Percentiles rank a stretch among this genome's conserved stretches.
phyloP scores from a whole-genome alignment of 2,888 invertebrate genomes.

The Tenthredo distinguenda region DNA sequence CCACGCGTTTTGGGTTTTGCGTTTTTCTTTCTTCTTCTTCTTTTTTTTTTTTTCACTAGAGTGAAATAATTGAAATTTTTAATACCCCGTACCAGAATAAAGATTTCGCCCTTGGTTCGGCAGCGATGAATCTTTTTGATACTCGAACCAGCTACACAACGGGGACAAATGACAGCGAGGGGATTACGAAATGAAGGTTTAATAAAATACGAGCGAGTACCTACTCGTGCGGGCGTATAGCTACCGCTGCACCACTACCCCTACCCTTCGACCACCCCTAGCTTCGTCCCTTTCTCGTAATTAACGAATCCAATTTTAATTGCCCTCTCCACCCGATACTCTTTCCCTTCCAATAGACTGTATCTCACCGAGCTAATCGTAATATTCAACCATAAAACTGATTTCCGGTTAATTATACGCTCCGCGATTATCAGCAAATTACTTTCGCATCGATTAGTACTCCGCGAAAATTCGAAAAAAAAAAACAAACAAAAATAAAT shows the following conservation, averaged over 20 bases:
- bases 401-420: constrained; percentile 64
- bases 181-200: constrained; percentile 73
- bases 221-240: no score
- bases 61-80: constrained; percentile 43
- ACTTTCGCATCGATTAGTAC: background rate
- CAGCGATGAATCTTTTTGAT: constrained; percentile 28
- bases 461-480: background rate
- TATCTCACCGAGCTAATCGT: constrained; percentile 59
- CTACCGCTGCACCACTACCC: background rate
- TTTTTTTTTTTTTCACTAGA: background rate
- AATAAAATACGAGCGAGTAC: constrained; percentile 68
- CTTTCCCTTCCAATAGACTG: constrained; percentile 43
- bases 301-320: constrained; percentile 76
- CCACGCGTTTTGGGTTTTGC: background rate
- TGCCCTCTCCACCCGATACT: constrained; percentile 65
- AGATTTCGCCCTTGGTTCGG: constrained; percentile 35
- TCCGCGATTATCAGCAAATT: constrained; percentile 8
- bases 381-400: constrained; percentile 66
- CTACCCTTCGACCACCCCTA: constrained; percentile 50
- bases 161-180: constrained; percentile 57
- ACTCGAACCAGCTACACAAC: constrained; percentile 24
- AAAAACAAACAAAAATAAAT: background rate
- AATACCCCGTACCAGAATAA: constrained; percentile 14
- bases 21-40: background rate
- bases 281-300: constrained; percentile 67